These are phyloP conservation scores for Leucophenga montana DNA, from an alignment of 2,888 invertebrate species.

Conservation along the genomic window DNA sequence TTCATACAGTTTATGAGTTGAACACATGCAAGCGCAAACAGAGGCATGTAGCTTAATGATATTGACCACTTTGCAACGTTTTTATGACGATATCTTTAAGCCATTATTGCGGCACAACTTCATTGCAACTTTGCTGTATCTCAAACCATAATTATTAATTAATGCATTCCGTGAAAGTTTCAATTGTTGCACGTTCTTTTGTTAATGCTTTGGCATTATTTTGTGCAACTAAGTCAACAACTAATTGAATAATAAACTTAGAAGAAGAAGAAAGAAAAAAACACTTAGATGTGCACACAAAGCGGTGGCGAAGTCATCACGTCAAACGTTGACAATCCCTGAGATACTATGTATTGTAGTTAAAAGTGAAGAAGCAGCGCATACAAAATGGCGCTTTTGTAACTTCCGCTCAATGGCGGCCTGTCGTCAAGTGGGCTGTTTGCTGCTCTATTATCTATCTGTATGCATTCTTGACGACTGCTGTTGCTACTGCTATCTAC, in stretches of 20 bases:
- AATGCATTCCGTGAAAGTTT: conserved; percentile 4
- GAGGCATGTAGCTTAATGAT: not conserved
- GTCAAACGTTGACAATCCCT: not conserved
- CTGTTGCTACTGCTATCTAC: not conserved
- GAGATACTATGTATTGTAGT: too few species aligned
- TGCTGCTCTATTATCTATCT: too few species aligned
- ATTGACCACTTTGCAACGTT: not conserved
- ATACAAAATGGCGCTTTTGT: conserved; percentile 4
- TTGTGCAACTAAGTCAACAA: not conserved
- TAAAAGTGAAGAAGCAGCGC: not conserved
- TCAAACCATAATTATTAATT: conserved; percentile 8
- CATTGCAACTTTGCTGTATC: not conserved
- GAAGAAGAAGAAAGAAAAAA: not conserved
- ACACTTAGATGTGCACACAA: not conserved
- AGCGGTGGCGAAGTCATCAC: not conserved
- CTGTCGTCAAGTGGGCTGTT: not conserved
- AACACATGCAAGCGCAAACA: not conserved
- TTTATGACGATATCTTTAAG: conserved; percentile 4
- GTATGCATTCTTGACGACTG: not conserved
- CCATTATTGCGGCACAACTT: conserved; percentile 2
- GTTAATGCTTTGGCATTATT: not conserved
- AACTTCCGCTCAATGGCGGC: conserved; percentile 4
- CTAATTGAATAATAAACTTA: conserved; percentile 26
- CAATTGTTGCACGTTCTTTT: conserved; percentile 18
- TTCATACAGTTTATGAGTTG: not conserved